These are phyloP conservation scores for Formica aserva DNA, from an alignment of 2,888 invertebrate species.

Conservation along the genomic window DNA sequence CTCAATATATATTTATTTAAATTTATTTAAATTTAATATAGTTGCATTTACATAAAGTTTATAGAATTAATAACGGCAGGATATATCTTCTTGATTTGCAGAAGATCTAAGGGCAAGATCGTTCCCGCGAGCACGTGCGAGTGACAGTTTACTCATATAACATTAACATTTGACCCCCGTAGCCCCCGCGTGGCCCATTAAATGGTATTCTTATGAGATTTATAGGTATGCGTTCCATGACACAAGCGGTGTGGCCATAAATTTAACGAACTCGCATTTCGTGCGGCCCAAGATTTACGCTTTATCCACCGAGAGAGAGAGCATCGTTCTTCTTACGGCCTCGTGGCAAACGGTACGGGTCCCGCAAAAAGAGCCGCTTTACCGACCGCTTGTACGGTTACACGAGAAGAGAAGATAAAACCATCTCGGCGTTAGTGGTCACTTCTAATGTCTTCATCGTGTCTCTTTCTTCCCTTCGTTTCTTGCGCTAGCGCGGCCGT, in stretches of 20 bases:
- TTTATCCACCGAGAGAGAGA: constrained; percentile 36
- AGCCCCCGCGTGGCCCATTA: constrained; percentile 16
- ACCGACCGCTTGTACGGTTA: constrained; percentile 30
- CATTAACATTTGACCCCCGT: constrained; percentile 21
- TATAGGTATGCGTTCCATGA: constrained; percentile 40
- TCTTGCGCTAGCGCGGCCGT: not conserved
- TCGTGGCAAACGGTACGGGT: constrained; percentile 26
- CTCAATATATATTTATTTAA: not conserved
- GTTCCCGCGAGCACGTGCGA: not conserved
- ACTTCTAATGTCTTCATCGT: constrained; percentile 38
- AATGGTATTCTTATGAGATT: constrained; percentile 44
- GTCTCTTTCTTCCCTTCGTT: constrained; percentile 9
- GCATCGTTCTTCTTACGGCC: constrained; percentile 41
- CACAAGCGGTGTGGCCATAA: constrained; percentile 32
- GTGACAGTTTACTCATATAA: constrained; percentile 28
- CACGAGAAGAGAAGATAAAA: constrained; percentile 42
- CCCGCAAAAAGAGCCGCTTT: constrained; percentile 36
- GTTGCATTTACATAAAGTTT: not conserved
- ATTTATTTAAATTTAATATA: not conserved
- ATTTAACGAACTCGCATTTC: constrained; percentile 48
- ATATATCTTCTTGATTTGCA: constrained; percentile 18
- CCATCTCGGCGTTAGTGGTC: constrained; percentile 37
- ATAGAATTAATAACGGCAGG: constrained; percentile 29
- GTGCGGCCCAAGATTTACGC: constrained; percentile 38
- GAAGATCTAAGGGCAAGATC: constrained; percentile 2